A percentile compares a stretch with the other conserved stretches of the same genome.
These are phyloP conservation scores for Nannobrachium achirus DNA, from an alignment of 2,113 vertebrate species.

Conservation along the genomic window DNA sequence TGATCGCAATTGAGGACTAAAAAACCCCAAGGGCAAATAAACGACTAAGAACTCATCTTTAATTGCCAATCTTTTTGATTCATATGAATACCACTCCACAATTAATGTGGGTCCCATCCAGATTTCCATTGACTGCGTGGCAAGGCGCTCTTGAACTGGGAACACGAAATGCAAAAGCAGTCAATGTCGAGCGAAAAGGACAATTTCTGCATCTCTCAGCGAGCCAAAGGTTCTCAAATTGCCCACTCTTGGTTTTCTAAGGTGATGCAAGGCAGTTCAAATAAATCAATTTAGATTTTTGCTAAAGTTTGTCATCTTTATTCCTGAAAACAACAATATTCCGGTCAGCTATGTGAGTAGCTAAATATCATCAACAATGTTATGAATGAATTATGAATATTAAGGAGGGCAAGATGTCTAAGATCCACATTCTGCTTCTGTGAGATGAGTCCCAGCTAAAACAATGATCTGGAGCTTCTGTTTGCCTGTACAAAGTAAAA, in stretches of 20 bases:
- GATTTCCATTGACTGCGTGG: constrained; percentile 66
- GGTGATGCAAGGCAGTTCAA: constrained; percentile 60
- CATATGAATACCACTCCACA: constrained; percentile 73
- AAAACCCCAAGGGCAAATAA: constrained; percentile 80
- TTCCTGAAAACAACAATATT: constrained; percentile 4
- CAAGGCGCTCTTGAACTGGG: constrained; percentile 73
- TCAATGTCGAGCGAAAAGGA: constrained; percentile 65
- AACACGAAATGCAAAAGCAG: constrained; percentile 62
- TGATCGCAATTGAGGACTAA: constrained; percentile 80
- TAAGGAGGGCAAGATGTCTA: constrained; percentile 1
- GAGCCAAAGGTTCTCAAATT: constrained; percentile 63
- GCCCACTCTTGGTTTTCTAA: constrained; percentile 54
- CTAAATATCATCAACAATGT: constrained; percentile 10
- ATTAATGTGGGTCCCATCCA: constrained; percentile 59
- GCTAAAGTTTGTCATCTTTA: not conserved
- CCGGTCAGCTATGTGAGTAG: constrained; percentile 13
- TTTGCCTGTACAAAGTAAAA: not conserved
- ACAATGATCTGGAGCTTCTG: not conserved
- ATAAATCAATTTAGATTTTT: constrained; percentile 13
- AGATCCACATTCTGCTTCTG: not conserved
- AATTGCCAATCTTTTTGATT: constrained; percentile 78
- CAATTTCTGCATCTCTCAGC: constrained; percentile 54
- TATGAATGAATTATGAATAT: not conserved
- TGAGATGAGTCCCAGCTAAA: constrained; percentile 4
- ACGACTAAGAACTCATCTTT: constrained; percentile 79